These are phyloP conservation scores for Muntiacus muntjak DNA, from an alignment of 2,113 vertebrate genomes.

Conservation along the genomic window DNA sequence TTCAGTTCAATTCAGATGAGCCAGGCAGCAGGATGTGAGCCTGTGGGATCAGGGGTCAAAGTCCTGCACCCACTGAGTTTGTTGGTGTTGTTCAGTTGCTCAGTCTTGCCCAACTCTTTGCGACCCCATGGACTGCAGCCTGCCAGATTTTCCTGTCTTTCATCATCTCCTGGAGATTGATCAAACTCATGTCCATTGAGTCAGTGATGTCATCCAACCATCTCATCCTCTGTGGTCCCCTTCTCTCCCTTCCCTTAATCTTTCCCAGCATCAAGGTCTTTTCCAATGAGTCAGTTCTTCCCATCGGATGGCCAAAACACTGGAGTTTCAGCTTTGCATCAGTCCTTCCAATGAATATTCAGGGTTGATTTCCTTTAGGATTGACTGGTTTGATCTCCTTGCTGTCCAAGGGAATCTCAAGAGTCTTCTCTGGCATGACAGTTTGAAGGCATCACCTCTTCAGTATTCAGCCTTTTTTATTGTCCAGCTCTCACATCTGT, in stretches of 20 bases:
- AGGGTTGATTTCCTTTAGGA: not conserved
- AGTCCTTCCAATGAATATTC: not conserved
- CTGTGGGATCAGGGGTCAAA: not conserved
- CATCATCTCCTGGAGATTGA: not conserved
- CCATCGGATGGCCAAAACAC: not conserved
- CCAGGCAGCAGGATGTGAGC: no score
- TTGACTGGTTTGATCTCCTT: not conserved
- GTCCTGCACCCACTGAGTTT: not conserved
- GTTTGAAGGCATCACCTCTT: not conserved
- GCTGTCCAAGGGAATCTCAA: not conserved
- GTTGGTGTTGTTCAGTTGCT: not conserved
- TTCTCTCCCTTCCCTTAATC: not conserved
- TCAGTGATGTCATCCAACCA: not conserved
- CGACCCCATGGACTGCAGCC: not conserved
- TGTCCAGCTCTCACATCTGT: not conserved
- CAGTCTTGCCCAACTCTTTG: not conserved
- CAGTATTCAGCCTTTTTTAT: not conserved
- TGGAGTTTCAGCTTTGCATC: not conserved
- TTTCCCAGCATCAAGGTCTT: not conserved
- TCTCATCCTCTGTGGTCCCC: accelerated
- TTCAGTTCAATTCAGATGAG: not conserved
- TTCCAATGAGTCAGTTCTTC: not conserved
- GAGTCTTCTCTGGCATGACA: not conserved
- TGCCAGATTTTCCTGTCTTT: not conserved
- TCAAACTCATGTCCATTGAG: not conserved